Evolutionary conservation across 2,797 vertebrate species (phyloP).

Genomic region (Melopsittacus undulatus): DNA sequence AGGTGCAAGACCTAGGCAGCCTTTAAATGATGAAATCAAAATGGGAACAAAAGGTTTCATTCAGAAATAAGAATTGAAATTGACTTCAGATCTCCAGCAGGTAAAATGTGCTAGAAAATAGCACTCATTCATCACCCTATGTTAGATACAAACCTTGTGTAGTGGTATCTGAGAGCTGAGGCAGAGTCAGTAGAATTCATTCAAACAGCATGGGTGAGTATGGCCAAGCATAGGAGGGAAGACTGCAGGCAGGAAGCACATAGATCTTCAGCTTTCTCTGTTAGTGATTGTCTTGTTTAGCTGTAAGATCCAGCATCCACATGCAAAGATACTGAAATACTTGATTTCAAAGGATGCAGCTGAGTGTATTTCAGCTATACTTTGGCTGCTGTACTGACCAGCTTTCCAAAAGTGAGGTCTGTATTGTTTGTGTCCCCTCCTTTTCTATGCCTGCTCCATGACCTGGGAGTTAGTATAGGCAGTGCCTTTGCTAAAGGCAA

Average conservation of each 20-base stretch:
- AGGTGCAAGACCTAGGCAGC: neutral
- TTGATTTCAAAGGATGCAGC: neutral
- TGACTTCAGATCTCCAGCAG: conserved; percentile 25
- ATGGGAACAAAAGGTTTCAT: conserved; percentile 1
- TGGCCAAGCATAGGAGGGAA: neutral
- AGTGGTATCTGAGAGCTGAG: accelerated
- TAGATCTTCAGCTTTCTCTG: neutral
- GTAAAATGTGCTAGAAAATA: conserved; percentile 48
- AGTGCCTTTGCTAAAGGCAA: neutral
- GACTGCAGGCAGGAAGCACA: neutral
- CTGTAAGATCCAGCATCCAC: neutral
- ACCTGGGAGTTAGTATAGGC: neutral
- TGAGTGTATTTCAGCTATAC: neutral
- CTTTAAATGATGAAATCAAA: neutral
- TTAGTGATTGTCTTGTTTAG: neutral
- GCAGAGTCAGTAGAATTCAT: neutral
- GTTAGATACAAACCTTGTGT: neutral
- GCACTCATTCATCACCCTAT: conserved; percentile 48
- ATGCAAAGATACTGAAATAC: neutral
- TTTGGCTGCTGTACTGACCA: neutral
- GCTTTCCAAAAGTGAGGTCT: neutral
- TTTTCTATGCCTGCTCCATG: neutral
- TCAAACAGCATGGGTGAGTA: neutral
- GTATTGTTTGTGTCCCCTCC: accelerated
- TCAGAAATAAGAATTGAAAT: conserved; percentile 47